Percentiles rank a stretch among this genome's conserved stretches.
Conservation (phyloP, 2,797 vertebrate genomes). For the Rhinichthys osculus region DNA sequence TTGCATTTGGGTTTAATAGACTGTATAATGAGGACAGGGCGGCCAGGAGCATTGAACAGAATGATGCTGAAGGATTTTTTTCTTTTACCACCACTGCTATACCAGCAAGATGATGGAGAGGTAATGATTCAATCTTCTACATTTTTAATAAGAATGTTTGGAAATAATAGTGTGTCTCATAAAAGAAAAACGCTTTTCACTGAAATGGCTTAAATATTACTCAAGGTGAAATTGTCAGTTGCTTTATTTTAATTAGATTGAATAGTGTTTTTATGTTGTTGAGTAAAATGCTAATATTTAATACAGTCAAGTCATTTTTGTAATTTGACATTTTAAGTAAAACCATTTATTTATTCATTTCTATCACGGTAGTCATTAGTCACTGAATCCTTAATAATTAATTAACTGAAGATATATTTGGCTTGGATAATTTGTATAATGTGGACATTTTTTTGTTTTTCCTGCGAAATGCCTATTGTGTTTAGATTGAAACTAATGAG, state of each 20-base stretch:
- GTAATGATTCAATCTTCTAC: not conserved
- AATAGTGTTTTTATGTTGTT: not conserved
- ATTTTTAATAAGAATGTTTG: not conserved
- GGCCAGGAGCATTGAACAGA: not conserved
- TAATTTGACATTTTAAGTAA: not conserved
- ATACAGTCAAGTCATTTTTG: not conserved
- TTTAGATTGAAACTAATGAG: conserved; percentile 2
- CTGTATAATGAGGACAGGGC: not conserved
- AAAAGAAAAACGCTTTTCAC: not conserved
- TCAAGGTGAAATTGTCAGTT: not conserved
- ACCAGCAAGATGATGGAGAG: not conserved
- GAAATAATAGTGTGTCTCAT: not conserved
- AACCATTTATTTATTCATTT: not conserved
- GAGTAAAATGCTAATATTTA: not conserved
- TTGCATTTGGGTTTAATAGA: conserved; percentile 6
- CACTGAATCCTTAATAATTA: not conserved
- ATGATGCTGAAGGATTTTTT: not conserved
- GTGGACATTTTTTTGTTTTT: not conserved
- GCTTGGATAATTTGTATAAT: not conserved
- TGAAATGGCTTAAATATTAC: not conserved
- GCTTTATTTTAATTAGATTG: not conserved
- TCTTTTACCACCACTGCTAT: not conserved
- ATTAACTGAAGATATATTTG: not conserved
- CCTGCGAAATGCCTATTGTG: not conserved
- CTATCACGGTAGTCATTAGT: not conserved